These are phyloP conservation scores for Chondrosia reniformis DNA, from an alignment of 37 sponge, comb jelly and placozoan genomes.

Conservation along the genomic window DNA sequence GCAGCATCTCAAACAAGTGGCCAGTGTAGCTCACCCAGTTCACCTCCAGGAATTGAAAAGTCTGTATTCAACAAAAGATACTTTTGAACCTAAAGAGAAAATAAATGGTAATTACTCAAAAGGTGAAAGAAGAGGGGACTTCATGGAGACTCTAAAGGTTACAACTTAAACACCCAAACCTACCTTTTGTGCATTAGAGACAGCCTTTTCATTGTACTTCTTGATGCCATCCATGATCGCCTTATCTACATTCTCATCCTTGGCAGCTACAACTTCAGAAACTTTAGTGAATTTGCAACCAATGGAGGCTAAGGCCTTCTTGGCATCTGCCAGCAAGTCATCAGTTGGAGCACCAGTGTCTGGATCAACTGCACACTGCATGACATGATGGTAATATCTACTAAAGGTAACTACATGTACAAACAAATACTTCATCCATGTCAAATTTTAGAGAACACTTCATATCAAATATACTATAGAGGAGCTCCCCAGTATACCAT, in stretches of 20 bases:
- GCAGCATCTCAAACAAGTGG: neutral
- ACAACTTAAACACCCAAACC: neutral
- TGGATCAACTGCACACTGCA: conserved; percentile 73
- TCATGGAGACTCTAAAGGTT: neutral
- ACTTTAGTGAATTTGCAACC: conserved; percentile 59
- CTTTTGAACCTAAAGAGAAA: conserved; percentile 59
- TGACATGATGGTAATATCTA: too few relatives aligned
- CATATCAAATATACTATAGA: too few relatives aligned
- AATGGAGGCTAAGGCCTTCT: conserved; percentile 11
- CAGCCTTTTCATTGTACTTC: conserved; percentile 49
- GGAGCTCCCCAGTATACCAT: too few relatives aligned
- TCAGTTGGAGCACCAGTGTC: conserved; percentile 71
- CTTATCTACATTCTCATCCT: conserved; percentile 53
- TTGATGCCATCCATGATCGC: conserved; percentile 77
- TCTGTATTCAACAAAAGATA: conserved; percentile 64
- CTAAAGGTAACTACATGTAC: too few relatives aligned
- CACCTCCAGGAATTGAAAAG: conserved; percentile 74
- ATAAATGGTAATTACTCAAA: neutral
- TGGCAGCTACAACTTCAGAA: conserved; percentile 65
- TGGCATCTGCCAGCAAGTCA: conserved; percentile 41
- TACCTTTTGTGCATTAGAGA: conserved; percentile 83
- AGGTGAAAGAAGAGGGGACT: neutral
- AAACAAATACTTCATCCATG: too few relatives aligned
- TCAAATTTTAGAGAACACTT: too few relatives aligned
- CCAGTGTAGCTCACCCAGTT: conserved; percentile 48